Evolutionary conservation across 2,113 vertebrate species (phyloP), one percentile per base, ranked within the genome.

Genomic region (Nyctereutes procyonoides): DNA sequence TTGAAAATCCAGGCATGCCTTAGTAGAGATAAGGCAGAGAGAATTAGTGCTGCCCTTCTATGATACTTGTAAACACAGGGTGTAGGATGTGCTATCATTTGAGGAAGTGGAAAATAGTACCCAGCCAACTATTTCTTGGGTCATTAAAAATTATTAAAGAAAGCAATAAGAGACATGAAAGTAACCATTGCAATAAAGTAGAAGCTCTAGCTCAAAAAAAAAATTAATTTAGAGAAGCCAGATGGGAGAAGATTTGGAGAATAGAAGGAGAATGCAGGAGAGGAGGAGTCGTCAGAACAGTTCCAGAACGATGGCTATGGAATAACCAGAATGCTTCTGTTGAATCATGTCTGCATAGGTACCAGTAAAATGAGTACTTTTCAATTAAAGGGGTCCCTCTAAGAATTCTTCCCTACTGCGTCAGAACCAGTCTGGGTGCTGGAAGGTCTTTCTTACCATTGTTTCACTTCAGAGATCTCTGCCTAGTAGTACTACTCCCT

Each of bases 71-170:
- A 96, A 96, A 85, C 77, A 85, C 13, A 2, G 81, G 32, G 71
- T 14, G 17, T 55, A 79, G 76, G 63, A 16, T 53, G 76, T 62
- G 20, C 60, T 82, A 26, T 62, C 67, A 24, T 51, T 93, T 87
- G 93, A 97, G 88, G 85, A 94, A 93, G 91, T 81, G 35, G 86
- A 94, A 95, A 63, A 38, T 87, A 74, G 95, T 96, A 67, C 35
- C 35, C 43, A 89, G 95, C 55, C 97, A 97, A 71, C 20, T 80
- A 60, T 89, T 96, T 97, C 85, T 93, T 55, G 84, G 96, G 95
- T 95, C 97, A 96, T 79, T 81, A 95, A 81, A 93, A 85, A 48
- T 96, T 96, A 79, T 91, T 97, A 91, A 96, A 97, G 71, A 82
- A 94, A 92, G 85, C 85, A 97, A 51, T 77, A 32, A 81, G 65